phyloP scores from a whole-genome alignment of 2,888 invertebrate species.

The Lomographa bimaculata region DNA sequence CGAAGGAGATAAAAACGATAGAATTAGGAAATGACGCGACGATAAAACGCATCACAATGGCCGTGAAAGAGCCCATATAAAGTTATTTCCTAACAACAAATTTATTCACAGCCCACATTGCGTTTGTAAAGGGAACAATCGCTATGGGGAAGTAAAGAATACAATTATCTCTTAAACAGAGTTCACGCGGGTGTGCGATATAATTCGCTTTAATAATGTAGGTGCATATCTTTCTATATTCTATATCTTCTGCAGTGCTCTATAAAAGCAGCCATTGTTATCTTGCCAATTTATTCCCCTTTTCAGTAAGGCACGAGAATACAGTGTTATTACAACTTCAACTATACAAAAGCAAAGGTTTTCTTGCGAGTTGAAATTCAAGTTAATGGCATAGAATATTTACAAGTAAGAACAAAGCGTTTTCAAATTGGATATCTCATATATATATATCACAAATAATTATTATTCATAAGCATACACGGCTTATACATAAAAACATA shows the following conservation, averaged over 20 bases:
- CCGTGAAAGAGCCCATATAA: slow-evolving; percentile 16
- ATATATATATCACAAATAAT: too few relatives aligned
- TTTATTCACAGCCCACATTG: slow-evolving; percentile 20
- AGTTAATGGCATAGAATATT: too few relatives aligned
- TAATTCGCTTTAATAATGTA: slow-evolving; percentile 3
- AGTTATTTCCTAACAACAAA: slow-evolving; percentile 19
- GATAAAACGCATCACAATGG: slow-evolving; percentile 13
- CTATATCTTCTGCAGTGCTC: slow-evolving; percentile 10
- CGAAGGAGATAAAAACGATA: slow-evolving; percentile 11
- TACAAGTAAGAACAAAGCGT: too few relatives aligned
- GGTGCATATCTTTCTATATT: too few relatives aligned
- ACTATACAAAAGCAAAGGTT: slow-evolving; percentile 10
- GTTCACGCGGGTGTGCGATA: slow-evolving; percentile 28
- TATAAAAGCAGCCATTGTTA: slow-evolving; percentile 26
- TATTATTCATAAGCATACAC: too few relatives aligned
- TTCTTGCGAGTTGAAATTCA: slow-evolving; percentile 14
- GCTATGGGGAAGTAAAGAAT: slow-evolving; percentile 20
- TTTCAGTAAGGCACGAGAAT: slow-evolving; percentile 20
- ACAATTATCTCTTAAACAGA: slow-evolving; percentile 28
- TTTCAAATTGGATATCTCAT: too few relatives aligned
- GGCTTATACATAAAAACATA: too few relatives aligned
- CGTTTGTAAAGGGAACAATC: slow-evolving; percentile 9
- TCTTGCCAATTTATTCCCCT: slow-evolving; percentile 28
- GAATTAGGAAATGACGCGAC: slow-evolving; percentile 10
- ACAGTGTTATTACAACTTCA: slow-evolving; percentile 22